Base-by-base conservation (phyloP, 2,113 vertebrate genomes). In the Erythrolamprus reginae region DNA sequence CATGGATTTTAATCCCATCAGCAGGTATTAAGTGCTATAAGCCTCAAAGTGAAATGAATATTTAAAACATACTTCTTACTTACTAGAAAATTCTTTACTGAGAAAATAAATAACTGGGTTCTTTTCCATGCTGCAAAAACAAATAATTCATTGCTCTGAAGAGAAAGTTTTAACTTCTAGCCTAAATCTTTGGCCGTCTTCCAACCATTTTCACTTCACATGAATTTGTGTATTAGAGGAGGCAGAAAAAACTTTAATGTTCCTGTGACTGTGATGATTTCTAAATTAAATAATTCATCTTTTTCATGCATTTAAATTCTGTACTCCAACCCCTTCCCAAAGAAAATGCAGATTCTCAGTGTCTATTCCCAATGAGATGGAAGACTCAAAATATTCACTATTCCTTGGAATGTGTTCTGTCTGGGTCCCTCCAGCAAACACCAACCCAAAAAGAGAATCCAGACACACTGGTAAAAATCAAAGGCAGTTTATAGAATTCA, bases 261-360 rank as follows among this genome's bases (percentile, higher is more conserved):
- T 87, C 45, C 88, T 26, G 61, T 85, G 58, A 89, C 91, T 92
- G 61, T 89, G 88, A 89, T 83, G 52, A 58, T 87, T 92, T 87
- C 88, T 61, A 92, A 83, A 89, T 89, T 92, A 87, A 89, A 92
- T 92, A 89, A 92, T 92, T 92, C 65, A 83, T 87, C 21, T 17
- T 47, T 58, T 58, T 89, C 84, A 52, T 83, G 61, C 89, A 88
- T 92, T 87, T 86, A 51, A 83, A 51, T 45, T 83, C 70, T 56
- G 17, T 9, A 42, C 23, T 15, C 50, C 51, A 52, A 52, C 13
- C 51, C 51, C 3, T 10, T 13, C n/a, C 12, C n/a, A 38, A 77
- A 55, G 70, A 65, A 83, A 33, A 28, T 15, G 21, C 33, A 61
- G 24, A 24, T 53, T 87, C 38, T 88, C 47, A 61, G 82, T 83